Percentiles rank a stretch among this genome's conserved stretches.
Evolutionary conservation across 1,140 invertebrate genomes (phyloP).

Genomic region (Trinorchestia longiramus): DNA sequence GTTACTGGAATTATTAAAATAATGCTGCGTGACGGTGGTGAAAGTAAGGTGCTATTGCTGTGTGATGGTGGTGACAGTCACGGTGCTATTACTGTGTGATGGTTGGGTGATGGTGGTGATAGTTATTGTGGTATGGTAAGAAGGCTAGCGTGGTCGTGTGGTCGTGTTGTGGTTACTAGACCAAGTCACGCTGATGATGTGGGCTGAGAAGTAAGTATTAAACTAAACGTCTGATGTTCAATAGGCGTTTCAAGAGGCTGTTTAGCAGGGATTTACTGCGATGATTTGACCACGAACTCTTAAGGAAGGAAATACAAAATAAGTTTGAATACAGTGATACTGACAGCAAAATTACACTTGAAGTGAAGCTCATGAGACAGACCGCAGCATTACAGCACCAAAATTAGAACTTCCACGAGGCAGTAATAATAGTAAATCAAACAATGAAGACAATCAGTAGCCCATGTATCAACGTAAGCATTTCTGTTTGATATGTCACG

Average conservation of each 20-base stretch:
- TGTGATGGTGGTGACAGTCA: too few species aligned
- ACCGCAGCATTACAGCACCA: background rate
- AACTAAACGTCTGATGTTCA: background rate
- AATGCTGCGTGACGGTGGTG: too few species aligned
- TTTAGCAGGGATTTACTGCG: background rate
- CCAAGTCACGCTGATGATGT: too few species aligned
- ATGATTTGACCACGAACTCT: background rate
- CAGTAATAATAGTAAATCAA: background rate
- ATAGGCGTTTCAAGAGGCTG: background rate
- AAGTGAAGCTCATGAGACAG: background rate
- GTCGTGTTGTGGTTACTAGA: too few species aligned
- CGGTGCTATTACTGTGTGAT: too few species aligned
- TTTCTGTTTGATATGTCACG: too few species aligned
- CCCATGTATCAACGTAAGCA: too few species aligned
- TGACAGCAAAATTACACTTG: background rate
- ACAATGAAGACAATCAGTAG: too few species aligned
- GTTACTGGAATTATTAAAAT: too few species aligned
- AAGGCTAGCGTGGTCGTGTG: background rate
- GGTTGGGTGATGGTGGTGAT: too few species aligned
- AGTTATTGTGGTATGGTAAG: background rate
- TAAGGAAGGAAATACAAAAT: background rate
- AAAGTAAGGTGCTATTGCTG: too few species aligned
- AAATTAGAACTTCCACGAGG: background rate
- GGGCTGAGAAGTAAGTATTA: too few species aligned
- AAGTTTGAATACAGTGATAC: background rate